Conservation (phyloP, 2,888 invertebrate species). For the Lapara coniferarum region DNA sequence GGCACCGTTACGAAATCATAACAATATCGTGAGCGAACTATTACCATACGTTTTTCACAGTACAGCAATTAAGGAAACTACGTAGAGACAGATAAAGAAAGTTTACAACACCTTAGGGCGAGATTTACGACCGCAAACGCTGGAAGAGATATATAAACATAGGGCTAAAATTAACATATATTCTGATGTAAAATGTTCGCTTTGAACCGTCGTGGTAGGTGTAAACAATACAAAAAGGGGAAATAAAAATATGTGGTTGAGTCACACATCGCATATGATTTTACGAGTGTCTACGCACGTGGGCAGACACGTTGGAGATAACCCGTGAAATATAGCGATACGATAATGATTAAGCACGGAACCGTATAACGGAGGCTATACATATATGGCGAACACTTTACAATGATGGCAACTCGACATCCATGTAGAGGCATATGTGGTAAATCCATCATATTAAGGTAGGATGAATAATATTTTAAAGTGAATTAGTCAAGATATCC, state of each 20-base stretch:
- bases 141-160: constrained; percentile 69
- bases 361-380: constrained; percentile 4
- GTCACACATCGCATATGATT: constrained; percentile 38
- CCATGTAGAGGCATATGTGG: background rate
- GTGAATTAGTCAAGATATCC: background rate
- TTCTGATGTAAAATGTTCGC: constrained; percentile 40
- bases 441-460: background rate
- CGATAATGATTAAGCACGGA: constrained; percentile 8
- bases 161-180: constrained; percentile 60
- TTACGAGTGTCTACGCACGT: constrained; percentile 40
- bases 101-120: constrained; percentile 53
- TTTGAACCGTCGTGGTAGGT: constrained; percentile 39
- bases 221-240: constrained; percentile 45
- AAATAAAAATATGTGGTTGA: constrained; percentile 42
- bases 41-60: constrained; percentile 32
- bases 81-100: constrained; percentile 43
- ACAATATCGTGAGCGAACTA: constrained; percentile 33
- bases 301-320: constrained; percentile 40
- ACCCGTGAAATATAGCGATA: constrained; percentile 24
- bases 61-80: constrained; percentile 36
- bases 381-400: background rate
- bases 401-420: background rate
- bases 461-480: background rate
- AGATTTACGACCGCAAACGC: constrained; percentile 62
- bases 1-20: constrained; percentile 39